These are phyloP conservation scores for Liposcelis brunnea DNA, from an alignment of 2,888 invertebrate genomes.

Conservation along the genomic window DNA sequence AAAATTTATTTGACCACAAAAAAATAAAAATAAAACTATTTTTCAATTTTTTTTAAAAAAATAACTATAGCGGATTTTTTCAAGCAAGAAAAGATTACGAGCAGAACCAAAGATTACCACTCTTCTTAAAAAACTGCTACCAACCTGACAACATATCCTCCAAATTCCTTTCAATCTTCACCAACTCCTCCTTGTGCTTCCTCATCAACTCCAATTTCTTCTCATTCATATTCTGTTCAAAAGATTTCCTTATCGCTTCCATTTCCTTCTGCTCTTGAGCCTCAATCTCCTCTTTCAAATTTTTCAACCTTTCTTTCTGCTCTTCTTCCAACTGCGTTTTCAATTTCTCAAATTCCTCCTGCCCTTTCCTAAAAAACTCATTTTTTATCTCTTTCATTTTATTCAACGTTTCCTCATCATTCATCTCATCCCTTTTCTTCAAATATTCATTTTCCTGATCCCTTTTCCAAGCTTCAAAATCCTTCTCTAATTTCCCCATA, in stretches of 20 bases:
- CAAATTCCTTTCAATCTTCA: constrained; percentile 23
- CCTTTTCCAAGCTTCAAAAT: constrained; percentile 7
- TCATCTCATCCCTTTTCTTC: constrained; percentile 12
- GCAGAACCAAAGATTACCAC: too few species aligned
- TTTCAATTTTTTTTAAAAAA: too few species aligned
- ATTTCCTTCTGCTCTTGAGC: constrained; percentile 29
- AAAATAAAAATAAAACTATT: too few species aligned
- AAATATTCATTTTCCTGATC: constrained; percentile 9
- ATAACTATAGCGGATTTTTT: too few species aligned
- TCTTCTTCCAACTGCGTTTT: constrained; percentile 25
- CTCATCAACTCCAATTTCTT: constrained; percentile 34
- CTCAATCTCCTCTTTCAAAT: constrained; percentile 31
- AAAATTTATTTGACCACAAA: too few species aligned
- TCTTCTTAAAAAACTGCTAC: too few species aligned
- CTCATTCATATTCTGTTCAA: constrained; percentile 29
- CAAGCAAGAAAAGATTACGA: too few species aligned
- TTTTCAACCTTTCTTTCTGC: constrained; percentile 27
- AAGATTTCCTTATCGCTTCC: constrained; percentile 23
- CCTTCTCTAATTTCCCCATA: constrained; percentile 9
- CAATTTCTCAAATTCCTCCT: constrained; percentile 28
- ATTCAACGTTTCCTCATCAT: constrained; percentile 11
- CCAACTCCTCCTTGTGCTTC: constrained; percentile 30
- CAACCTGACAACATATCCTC: constrained; percentile 13
- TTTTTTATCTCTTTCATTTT: constrained; percentile 29
- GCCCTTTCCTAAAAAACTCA: constrained; percentile 28